Percentiles rank a stretch among this genome's conserved stretches.
phyloP scores from a whole-genome alignment of 30 jellyfish, hydroid and myxozoan genomes.

The Chironex yamaguchii region DNA sequence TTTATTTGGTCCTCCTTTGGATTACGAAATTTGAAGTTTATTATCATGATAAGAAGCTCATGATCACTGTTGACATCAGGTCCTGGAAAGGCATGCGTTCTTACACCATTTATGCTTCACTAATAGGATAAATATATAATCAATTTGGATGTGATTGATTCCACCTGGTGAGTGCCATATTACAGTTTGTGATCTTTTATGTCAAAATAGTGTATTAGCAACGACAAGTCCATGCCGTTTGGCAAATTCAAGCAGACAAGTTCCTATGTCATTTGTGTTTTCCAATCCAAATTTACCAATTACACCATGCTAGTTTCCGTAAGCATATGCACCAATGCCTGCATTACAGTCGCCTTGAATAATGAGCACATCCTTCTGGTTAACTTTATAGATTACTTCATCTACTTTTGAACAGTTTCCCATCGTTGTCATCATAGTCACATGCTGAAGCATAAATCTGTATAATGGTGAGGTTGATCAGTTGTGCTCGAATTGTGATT shows the following conservation, averaged over 20 bases:
- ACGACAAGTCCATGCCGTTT: constrained; percentile 3
- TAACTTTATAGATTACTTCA: background rate
- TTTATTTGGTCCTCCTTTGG: too few species aligned
- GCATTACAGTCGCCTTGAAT: constrained; percentile 60
- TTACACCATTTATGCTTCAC: too few species aligned
- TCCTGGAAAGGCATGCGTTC: too few species aligned
- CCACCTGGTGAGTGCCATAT: constrained; percentile 36
- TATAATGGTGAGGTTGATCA: constrained; percentile 14
- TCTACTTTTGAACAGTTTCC: constrained; percentile 28
- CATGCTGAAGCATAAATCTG: constrained; percentile 40
- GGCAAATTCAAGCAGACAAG: constrained; percentile 8
- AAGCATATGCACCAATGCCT: constrained; percentile 31
- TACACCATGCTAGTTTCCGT: constrained; percentile 31
- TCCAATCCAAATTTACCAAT: constrained; percentile 40
- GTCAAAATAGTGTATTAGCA: constrained; percentile 9
- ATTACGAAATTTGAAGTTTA: too few species aligned
- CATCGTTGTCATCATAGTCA: constrained; percentile 1
- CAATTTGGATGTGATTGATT: too few species aligned
- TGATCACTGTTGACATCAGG: too few species aligned
- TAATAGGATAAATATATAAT: too few species aligned
- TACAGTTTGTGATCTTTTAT: constrained; percentile 19
- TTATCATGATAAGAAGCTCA: too few species aligned
- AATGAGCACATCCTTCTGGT: constrained; percentile 18
- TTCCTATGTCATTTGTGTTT: constrained; percentile 47
- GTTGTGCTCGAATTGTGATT: constrained; percentile 16